Base-by-base conservation (phyloP, 1,140 invertebrate genomes). In the Ips typographus region DNA sequence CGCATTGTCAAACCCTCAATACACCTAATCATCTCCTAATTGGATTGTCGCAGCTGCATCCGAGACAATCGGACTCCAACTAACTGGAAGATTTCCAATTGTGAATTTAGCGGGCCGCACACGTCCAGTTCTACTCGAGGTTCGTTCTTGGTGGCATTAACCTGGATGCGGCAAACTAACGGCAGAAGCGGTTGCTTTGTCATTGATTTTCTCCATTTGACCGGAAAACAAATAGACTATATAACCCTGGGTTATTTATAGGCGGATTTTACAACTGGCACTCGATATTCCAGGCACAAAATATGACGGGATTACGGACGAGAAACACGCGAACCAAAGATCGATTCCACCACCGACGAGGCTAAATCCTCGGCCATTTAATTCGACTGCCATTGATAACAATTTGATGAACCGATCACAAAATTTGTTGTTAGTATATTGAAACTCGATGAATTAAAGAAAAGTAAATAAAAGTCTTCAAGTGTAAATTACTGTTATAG, bases 21-120 rank as follows among this genome's bases (percentile, higher is more conserved):
- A 68, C 59, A 40, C 49, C 66, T 62, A 68, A 68, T 68, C 66
- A 56, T 52, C 66, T 36, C 53, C 47, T 68, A 68, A 68, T 62
- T 68, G 58, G 66, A 68, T 68, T 62, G 66, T 68, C 66, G 43
- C 22, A 22, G 22, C 22, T 22, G 51, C 51, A 44, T 38, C 40
- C 22, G 8, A 65, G 55, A 56, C 41, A 65, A 65, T 58, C 53
- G 36, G n/a, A 56, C n/a, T 56, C 8, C 40, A 42, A 59, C 57
- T 42, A 40, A 42, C 38, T 7, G 57, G 57, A 59, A 59, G 57
- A 59, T 55, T 22, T 22, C 22, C 22, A 22, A 22, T 22, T 22
- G 22, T 22, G 22, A 22, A 22, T 22, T 22, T 22, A 22, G 22
- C 22, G 22, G 22, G 22, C 22, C 22, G 22, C 22, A 22, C 22